These are phyloP conservation scores for Drosophila eohydei DNA, from an alignment of 2,888 invertebrate species.

Conservation along the genomic window DNA sequence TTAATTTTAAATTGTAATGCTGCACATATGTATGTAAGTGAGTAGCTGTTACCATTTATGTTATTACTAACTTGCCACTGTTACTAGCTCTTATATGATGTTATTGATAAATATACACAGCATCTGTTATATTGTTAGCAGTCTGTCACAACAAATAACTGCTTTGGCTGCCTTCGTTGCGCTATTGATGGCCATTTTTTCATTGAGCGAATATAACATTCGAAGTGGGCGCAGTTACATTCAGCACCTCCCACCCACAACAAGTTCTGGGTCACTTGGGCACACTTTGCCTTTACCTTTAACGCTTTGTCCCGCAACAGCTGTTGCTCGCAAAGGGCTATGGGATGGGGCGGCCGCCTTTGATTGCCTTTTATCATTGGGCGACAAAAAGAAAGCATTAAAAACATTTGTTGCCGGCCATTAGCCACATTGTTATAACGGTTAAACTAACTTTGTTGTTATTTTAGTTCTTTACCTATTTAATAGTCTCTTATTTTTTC, in stretches of 20 bases:
- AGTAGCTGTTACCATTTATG: constrained; percentile 6
- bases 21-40: neutral
- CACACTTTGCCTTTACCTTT: constrained; percentile 42
- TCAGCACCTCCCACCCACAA: constrained; percentile 4
- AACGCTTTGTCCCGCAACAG: constrained; percentile 28
- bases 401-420: constrained; percentile 40
- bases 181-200: constrained; percentile 32
- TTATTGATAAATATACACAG: constrained; percentile 1
- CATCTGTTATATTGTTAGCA: constrained; percentile 26
- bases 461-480: constrained; percentile 12
- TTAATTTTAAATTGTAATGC: neutral
- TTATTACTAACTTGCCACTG: neutral
- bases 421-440: constrained; percentile 38
- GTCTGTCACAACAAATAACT: constrained; percentile 17
- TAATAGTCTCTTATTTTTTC: neutral
- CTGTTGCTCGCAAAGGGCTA: constrained; percentile 13
- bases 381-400: constrained; percentile 27
- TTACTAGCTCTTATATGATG: constrained; percentile 34
- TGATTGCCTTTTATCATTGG: constrained; percentile 32
- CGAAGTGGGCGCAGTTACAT: constrained; percentile 17
- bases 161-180: constrained; percentile 1
- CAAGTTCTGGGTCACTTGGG: constrained; percentile 75
- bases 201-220: constrained; percentile 35
- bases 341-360: constrained; percentile 1
- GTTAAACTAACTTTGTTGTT: constrained; percentile 3